phyloP scores from a whole-genome alignment of 2,888 invertebrate species.

The Cantharis flavilabris region DNA sequence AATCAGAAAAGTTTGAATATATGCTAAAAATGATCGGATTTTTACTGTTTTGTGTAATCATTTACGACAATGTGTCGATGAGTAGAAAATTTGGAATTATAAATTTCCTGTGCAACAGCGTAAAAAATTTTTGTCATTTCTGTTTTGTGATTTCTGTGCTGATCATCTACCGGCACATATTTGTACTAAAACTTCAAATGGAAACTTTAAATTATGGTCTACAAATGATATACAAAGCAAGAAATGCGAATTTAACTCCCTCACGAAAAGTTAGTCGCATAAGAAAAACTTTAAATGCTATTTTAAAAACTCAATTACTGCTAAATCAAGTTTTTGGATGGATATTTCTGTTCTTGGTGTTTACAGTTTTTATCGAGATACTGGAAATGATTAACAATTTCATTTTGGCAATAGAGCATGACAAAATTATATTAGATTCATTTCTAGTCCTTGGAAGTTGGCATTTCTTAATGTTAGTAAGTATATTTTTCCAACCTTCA shows the following conservation, averaged over 20 bases:
- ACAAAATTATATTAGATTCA: background rate
- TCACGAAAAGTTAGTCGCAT: background rate
- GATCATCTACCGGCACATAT: background rate
- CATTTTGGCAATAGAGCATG: background rate
- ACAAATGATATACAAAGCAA: background rate
- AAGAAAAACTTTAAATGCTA: background rate
- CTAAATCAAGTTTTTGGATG: background rate
- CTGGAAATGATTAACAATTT: background rate
- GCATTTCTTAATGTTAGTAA: background rate
- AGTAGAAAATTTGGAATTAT: background rate
- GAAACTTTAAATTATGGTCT: background rate
- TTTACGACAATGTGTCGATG: background rate
- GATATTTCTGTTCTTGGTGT: background rate
- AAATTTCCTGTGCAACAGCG: background rate
- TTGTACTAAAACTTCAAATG: background rate
- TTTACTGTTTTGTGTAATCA: background rate
- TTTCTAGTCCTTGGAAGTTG: background rate
- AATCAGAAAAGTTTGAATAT: background rate
- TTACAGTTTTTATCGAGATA: background rate
- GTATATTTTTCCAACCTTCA: no score
- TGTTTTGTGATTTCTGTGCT: background rate
- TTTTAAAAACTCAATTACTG: background rate
- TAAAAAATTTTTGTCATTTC: background rate
- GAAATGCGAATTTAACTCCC: background rate
- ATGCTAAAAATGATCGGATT: background rate